These are phyloP conservation scores for Triplophysa bombifrons DNA, from an alignment of 2,797 vertebrate species.

Conservation along the genomic window DNA sequence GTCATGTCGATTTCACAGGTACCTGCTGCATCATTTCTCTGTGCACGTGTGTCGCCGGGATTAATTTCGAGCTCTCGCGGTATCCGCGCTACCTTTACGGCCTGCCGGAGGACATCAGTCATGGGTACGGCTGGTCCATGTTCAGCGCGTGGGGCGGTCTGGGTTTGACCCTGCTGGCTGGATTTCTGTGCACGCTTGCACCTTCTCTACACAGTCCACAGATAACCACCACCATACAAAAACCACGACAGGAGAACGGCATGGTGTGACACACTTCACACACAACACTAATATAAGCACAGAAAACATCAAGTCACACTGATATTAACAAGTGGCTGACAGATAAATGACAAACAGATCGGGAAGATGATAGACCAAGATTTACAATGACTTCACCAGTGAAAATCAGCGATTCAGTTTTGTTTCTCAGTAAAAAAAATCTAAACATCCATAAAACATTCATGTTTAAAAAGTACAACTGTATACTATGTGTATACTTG, in stretches of 20 bases:
- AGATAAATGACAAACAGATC: not conserved
- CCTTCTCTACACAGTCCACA: constrained; percentile 85
- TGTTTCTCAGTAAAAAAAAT: not conserved
- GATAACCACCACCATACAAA: constrained; percentile 73
- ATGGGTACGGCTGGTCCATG: constrained; percentile 96
- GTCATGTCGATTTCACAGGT: constrained; percentile 68
- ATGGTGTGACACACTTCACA: constrained; percentile 80
- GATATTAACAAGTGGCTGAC: no score
- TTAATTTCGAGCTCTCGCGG: constrained; percentile 91
- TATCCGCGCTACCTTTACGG: constrained; percentile 90
- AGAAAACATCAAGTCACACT: not conserved
- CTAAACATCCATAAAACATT: not conserved
- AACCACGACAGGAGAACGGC: constrained; percentile 90
- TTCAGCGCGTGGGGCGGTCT: constrained; percentile 93
- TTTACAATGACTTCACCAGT: no score
- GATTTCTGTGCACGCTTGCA: constrained; percentile 90
- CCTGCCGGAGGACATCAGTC: constrained; percentile 92
- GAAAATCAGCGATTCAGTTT: no score
- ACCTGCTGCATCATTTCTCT: constrained; percentile 94
- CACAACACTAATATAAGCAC: not conserved
- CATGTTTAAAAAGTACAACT: no score
- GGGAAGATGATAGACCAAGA: not conserved
- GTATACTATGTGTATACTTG: no score
- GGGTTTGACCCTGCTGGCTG: constrained; percentile 89
- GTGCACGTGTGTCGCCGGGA: constrained; percentile 91